phyloP scores from a whole-genome alignment of 1,140 invertebrate species.

The Drosophila jambulina region DNA sequence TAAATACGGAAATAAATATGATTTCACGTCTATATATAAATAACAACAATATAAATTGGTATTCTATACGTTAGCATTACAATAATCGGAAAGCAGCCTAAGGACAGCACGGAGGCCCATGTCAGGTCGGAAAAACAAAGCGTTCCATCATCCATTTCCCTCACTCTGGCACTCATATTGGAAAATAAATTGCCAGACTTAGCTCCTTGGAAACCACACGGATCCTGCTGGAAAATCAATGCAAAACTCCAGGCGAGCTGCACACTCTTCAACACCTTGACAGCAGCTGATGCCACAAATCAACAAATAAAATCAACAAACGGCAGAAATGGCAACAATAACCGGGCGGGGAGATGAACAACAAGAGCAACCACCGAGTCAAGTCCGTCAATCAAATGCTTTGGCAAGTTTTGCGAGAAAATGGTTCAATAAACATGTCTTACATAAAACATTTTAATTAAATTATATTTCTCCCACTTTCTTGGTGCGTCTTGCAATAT shows the following conservation, averaged over 20 bases:
- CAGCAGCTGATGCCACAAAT: slow-evolving; percentile 71
- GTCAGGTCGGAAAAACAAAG: slow-evolving; percentile 26
- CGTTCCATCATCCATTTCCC: slow-evolving; percentile 25
- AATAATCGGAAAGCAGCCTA: background rate
- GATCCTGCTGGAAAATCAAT: slow-evolving; percentile 40
- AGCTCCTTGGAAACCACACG: slow-evolving; percentile 2
- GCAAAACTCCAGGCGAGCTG: slow-evolving; percentile 23
- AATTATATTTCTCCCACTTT: slow-evolving; percentile 69
- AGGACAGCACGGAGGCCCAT: background rate
- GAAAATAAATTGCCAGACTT: slow-evolving; percentile 59
- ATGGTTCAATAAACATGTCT: slow-evolving; percentile 83
- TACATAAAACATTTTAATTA: slow-evolving; percentile 83
- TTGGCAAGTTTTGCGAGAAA: slow-evolving; percentile 66
- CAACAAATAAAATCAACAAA: slow-evolving; percentile 66
- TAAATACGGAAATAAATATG: slow-evolving; percentile 30
- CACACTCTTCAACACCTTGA: slow-evolving; percentile 72
- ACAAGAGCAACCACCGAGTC: slow-evolving; percentile 13
- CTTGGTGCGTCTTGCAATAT: slow-evolving; percentile 61
- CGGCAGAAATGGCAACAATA: slow-evolving; percentile 10
- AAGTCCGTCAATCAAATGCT: slow-evolving; percentile 77
- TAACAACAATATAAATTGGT: slow-evolving; percentile 27
- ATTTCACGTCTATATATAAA: slow-evolving; percentile 20
- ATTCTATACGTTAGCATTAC: slow-evolving; percentile 20
- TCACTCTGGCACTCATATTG: slow-evolving; percentile 34
- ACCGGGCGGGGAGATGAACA: background rate